Conservation (phyloP, 2,797 vertebrate genomes). For the Gymnothorax javanicus region DNA sequence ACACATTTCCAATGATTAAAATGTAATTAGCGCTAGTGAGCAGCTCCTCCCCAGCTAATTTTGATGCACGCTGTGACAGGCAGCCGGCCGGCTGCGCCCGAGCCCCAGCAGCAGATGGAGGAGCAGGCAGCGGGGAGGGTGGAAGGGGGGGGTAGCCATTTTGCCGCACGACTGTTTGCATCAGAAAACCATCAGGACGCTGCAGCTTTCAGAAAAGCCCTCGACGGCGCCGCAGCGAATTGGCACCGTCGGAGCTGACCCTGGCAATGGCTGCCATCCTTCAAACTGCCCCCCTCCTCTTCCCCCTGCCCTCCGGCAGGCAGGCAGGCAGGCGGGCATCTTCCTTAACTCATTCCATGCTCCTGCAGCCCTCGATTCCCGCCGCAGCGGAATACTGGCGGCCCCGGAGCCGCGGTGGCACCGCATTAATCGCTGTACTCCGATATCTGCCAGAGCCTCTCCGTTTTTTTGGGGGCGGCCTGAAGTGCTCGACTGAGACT, state of each 20-base stretch:
- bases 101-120: slow-evolving; percentile 99
- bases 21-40: slow-evolving; percentile 99
- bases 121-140: slow-evolving; percentile 78
- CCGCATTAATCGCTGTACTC: not conserved
- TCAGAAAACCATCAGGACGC: slow-evolving; percentile 96
- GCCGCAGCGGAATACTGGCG: too few species aligned
- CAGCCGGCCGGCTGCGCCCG: slow-evolving; percentile 91
- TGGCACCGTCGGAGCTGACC: slow-evolving; percentile 88
- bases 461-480: not conserved
- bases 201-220: slow-evolving; percentile 82
- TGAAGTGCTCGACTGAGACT: too few species aligned
- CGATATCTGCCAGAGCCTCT: not conserved
- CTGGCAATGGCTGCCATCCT: slow-evolving; percentile 89
- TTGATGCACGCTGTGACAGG: slow-evolving; percentile 98
- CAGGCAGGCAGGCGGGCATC: slow-evolving; percentile 67
- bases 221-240: slow-evolving; percentile 90
- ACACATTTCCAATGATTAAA: slow-evolving; percentile 99
- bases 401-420: not conserved
- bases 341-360: slow-evolving; percentile 75
- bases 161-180: slow-evolving; percentile 95
- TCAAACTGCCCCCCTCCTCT: slow-evolving; percentile 83
- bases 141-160: slow-evolving; percentile 85
- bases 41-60: slow-evolving; percentile 99
- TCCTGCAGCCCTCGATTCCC: slow-evolving; percentile 54
- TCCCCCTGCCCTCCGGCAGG: slow-evolving; percentile 29